Base-by-base conservation (phyloP, 2,888 invertebrate genomes). In the Phasia obesa region DNA sequence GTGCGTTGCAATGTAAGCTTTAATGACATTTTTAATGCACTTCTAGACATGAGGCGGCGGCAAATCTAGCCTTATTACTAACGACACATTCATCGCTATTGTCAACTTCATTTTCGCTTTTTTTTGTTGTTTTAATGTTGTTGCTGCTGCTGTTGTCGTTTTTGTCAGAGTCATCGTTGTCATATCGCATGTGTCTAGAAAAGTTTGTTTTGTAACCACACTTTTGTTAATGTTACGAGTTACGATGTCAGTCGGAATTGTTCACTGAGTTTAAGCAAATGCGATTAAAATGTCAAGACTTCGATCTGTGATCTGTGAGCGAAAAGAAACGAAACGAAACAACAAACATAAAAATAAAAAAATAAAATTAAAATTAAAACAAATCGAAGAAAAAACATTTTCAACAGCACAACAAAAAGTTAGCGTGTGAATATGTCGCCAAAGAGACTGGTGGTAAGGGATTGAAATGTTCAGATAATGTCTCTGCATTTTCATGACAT, bases 251-350 rank as follows among this genome's bases (percentile, higher is more conserved):
- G 79, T 74, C 84, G 85, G 89, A 89, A 89, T 89, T 90, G 90
- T 86, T 90, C 89, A 90, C 84, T 90, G 89, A 88, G 88, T 89
- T 88, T 90, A 86, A 88, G 90, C 88, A 89, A 89, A 89, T 90
- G 89, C 89, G 89, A 89, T 89, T 89, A 89, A 90, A 89, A 89
- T 90, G 90, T 90, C 90, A 86, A 86, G 88, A 87, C 89, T 88
- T 88, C 88, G 85, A 86, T 85, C 84, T 82, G 79, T 81, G 79
- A 85, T 83, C 85, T 82, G 79, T 82, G 76, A 81, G 81, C 73
- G 76, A 78, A 79, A 70, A 53, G 70, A 53, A 69, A 69, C 47
- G 2, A 44, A 62, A 57, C 35, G 53, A 57, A 64, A 27, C 70
- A 81, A 78, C 86, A 87, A 87, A 5, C 6, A 47, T 7, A 19